Conservation (phyloP, 23 tunicate genomes). For the Ascidia mentula region DNA sequence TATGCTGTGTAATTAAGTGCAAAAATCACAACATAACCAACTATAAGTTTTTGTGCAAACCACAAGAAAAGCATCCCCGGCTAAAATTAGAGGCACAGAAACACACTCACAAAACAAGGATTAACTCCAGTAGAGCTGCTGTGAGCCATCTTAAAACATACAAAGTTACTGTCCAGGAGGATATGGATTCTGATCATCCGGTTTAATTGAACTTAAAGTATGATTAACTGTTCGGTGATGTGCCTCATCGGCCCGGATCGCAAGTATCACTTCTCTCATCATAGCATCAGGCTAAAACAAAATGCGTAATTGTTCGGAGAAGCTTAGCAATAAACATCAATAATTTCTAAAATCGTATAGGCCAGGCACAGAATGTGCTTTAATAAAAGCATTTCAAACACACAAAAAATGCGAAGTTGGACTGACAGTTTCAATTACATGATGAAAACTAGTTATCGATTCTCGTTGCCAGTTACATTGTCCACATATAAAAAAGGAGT, state of each 20-base stretch:
- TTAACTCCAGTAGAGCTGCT: no score
- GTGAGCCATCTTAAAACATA: no score
- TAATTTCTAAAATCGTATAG: no score
- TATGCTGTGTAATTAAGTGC: no score
- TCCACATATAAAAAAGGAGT: neutral
- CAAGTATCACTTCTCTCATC: slow-evolving; percentile 91
- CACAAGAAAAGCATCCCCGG: no score
- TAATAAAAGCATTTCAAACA: neutral
- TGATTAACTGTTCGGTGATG: slow-evolving; percentile 91
- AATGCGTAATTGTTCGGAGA: no score
- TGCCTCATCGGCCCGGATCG: slow-evolving; percentile 89
- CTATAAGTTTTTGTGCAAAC: no score
- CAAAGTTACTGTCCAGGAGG: slow-evolving; percentile 76
- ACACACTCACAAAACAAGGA: no score
- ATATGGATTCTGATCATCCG: slow-evolving; percentile 81
- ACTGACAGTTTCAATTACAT: neutral
- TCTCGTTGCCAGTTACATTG: neutral
- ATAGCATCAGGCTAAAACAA: slow-evolving; percentile 67
- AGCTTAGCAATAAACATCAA: no score
- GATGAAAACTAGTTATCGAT: neutral
- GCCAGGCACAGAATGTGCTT: no score
- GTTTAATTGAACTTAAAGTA: slow-evolving; percentile 49
- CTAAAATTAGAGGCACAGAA: no score
- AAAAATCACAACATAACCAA: no score
- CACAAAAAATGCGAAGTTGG: neutral